Evolutionary conservation across 2,113 vertebrate species (phyloP).

Genomic region (Calonectris borealis): DNA sequence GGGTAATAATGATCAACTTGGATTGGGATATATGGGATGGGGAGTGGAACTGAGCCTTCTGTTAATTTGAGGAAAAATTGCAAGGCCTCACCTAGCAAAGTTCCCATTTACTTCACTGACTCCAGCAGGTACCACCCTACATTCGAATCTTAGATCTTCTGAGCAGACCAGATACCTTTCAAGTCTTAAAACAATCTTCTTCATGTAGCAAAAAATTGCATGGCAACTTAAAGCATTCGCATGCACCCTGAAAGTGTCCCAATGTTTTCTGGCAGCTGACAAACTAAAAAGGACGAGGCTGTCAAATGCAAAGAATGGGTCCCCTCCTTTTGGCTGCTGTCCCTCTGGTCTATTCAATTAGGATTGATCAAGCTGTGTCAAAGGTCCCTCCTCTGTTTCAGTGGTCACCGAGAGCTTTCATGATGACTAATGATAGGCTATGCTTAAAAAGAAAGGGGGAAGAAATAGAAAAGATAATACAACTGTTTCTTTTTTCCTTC

Average conservation of each 20-base stretch:
- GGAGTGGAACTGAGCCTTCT: rapidly evolving
- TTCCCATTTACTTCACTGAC: neutral
- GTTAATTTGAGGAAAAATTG: neutral
- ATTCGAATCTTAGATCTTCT: neutral
- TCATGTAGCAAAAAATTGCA: neutral
- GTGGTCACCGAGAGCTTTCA: constrained; percentile 64
- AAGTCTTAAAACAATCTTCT: neutral
- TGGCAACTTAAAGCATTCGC: neutral
- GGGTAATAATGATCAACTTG: neutral
- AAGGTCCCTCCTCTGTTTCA: constrained; percentile 67
- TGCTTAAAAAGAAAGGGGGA: neutral
- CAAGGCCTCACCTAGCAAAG: neutral
- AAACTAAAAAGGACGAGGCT: constrained; percentile 70
- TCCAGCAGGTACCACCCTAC: neutral
- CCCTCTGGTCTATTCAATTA: constrained; percentile 75
- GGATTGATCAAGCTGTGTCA: constrained; percentile 76
- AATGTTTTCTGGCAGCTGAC: constrained; percentile 64
- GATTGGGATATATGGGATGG: neutral
- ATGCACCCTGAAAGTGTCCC: constrained; percentile 11
- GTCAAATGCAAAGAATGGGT: constrained; percentile 68
- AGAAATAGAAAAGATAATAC: neutral
- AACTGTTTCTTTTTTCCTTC: neutral
- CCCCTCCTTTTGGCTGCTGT: constrained; percentile 65
- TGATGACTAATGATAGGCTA: constrained; percentile 68
- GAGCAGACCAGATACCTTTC: neutral